Base-by-base conservation (phyloP, 2,888 invertebrate species). In the Troides helena region DNA sequence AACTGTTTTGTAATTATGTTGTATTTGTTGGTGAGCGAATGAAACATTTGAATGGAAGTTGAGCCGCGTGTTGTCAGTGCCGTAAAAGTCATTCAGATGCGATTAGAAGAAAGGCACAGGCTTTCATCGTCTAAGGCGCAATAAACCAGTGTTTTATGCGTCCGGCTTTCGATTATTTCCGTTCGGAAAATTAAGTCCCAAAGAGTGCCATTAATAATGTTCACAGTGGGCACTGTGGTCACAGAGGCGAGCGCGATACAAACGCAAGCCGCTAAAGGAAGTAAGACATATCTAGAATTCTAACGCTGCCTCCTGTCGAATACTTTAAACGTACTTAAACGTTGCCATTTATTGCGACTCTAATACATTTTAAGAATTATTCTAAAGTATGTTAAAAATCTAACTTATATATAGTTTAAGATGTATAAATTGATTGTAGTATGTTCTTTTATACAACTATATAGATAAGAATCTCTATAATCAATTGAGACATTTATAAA, bases 101-200 rank as follows among this genome's bases (percentile, higher is more conserved):
- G 63, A 70, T 70, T 63, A 59, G 59, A 70, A 67, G 67, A 70
- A 67, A 67, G 63, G 62, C 59, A 62, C 46, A 59, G 57, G 62
- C 72, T 67, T 60, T 73, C 39, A 69, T 78, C 80, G 81, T 82
- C 83, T 78, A 75, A 77, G 70, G 74, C 71, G 79, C 74, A 71
- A 82, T 85, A 82, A 85, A 84, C 73, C 70, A 72, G 75, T 78
- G 68, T 72, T 86, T 86, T 86, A 88, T 86, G 79, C 76, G 78
- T 88, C 86, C 88, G 85, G 85, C 71, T 69, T 60, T 30, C 79
- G 80, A 85, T 81, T 77, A 80, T 80, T 85, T 87, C 87, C 87
- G 86, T 74, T 75, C 76, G 74, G 74, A 74, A 80, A 83, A 84
- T 82, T 70, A 80, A 75, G 72, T 73, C 73, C 76, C 75, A 75